Conservation (phyloP, 2,797 vertebrate genomes). For the Zenarchopterus dispar region DNA sequence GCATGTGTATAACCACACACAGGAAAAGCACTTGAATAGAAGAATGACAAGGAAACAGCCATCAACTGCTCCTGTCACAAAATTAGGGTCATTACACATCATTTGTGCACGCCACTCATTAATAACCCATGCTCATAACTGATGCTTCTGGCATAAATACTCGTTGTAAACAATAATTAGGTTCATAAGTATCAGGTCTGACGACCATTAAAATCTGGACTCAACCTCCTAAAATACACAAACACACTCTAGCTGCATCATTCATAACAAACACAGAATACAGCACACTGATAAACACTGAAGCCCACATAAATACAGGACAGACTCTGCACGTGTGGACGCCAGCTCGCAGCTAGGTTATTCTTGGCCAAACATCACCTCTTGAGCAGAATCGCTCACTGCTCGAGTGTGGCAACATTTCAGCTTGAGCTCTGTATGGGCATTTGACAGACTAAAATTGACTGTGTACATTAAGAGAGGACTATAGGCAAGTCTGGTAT, state of each 20-base stretch:
- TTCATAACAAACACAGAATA: conserved; percentile 42
- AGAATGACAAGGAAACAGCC: conserved; percentile 17
- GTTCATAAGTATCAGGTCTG: conserved; percentile 30
- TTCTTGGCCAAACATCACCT: conserved; percentile 48
- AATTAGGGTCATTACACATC: conserved; percentile 40
- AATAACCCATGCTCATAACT: conserved; percentile 14
- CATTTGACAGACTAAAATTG: conserved; percentile 45
- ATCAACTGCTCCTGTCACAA: conserved; percentile 41
- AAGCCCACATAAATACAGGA: conserved; percentile 47
- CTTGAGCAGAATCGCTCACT: conserved; percentile 21
- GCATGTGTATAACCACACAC: not conserved
- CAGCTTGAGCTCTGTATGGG: conserved; percentile 38
- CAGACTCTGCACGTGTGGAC: conserved; percentile 5
- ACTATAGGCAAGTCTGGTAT: conserved; percentile 43
- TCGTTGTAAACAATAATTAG: conserved; percentile 42
- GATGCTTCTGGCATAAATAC: conserved; percentile 25
- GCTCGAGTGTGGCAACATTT: conserved; percentile 46
- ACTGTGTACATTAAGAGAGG: conserved; percentile 44
- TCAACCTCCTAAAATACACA: conserved; percentile 20
- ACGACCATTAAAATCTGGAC: conserved; percentile 27
- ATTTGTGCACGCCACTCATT: conserved; percentile 17
- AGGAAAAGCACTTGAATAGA: not conserved
- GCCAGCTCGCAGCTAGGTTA: conserved; percentile 40
- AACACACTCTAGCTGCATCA: conserved; percentile 16
- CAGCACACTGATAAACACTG: conserved; percentile 41